phyloP scores from a whole-genome alignment of 2,113 vertebrate genomes.

The Polyodon spathula region DNA sequence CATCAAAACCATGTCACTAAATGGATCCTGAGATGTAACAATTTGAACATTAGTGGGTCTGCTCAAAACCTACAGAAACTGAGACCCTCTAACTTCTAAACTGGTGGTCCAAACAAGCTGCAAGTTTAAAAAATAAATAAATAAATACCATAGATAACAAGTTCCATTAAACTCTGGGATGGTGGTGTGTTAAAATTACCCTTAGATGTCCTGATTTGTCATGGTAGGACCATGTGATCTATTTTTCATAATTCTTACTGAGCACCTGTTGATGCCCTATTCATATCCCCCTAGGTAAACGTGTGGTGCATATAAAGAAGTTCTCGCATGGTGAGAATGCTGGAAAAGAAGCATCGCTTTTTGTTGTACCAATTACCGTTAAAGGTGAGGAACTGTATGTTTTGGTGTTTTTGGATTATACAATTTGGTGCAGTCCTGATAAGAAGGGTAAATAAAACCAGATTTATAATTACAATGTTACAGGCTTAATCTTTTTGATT shows the following conservation, averaged over 20 bases:
- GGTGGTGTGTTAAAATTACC: too few relatives aligned
- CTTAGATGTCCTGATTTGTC: neutral
- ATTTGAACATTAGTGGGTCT: too few relatives aligned
- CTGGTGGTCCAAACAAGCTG: too few relatives aligned
- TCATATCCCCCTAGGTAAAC: constrained; percentile 63
- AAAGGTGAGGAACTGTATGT: constrained; percentile 69
- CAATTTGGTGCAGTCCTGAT: neutral
- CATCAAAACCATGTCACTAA: too few relatives aligned
- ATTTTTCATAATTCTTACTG: too few relatives aligned
- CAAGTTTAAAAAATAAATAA: too few relatives aligned
- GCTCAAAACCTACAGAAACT: too few relatives aligned
- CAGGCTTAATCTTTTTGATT: constrained; percentile 26
- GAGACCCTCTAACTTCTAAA: too few relatives aligned
- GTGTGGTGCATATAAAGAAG: constrained; percentile 88
- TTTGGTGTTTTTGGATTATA: neutral
- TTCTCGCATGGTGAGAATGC: constrained; percentile 68
- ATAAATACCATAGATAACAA: too few relatives aligned
- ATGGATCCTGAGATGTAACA: too few relatives aligned
- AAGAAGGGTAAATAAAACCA: neutral
- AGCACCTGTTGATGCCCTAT: constrained; percentile 6
- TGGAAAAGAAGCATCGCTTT: constrained; percentile 78
- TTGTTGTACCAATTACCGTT: constrained; percentile 87
- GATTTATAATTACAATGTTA: neutral
- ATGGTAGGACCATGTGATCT: too few relatives aligned
- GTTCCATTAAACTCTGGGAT: too few relatives aligned